Base-by-base conservation (phyloP, 2,888 invertebrate genomes). In the Temnothorax unifasciatus region DNA sequence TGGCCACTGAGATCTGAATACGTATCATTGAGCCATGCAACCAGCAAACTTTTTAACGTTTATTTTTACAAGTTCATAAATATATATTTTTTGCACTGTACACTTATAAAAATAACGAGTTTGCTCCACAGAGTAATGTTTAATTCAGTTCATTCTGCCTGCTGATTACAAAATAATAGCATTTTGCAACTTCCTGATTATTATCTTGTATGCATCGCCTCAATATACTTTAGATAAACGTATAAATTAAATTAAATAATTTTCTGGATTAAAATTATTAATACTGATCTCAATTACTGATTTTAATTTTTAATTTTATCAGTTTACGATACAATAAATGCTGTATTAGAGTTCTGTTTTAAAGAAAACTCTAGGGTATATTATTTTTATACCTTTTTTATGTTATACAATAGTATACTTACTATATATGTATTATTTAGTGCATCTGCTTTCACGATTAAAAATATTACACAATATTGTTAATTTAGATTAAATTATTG, bases 241-340 rank as follows among this genome's bases (percentile, higher is more conserved):
- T 61, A n/a, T 61, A 13, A 8, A 9, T 57, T 61, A 38, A n/a
- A n/a, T n/a, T n/a, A n/a, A 71, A 15, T 41, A 13, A 71, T 71
- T 71, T 3, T 8, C 15, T 38, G 2, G 2, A n/a, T 52, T 52
- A 52, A 21, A 71, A 29, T 50, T 50, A 29, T n/a, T 52, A 71
- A 52, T 21, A 18, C 6, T 71, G 11, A 29, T 34, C 8, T 71
- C 5, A 54, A 71, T 54, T 38, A 71, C 21, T 38, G 15, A 5
- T 34, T 29, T 29, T 3, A 29, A 13, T 52, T 54, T 3, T 38
- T 15, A 54, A 1, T 34, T 71, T 38, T 54, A 5, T 34, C 2
- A 21, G 9, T 71, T 69, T n/a, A 1, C n/a, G n/a, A n/a, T n/a
- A n/a, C n/a, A n/a, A n/a, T 3, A 29, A 50, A 21, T 25, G 3